Base-by-base conservation (phyloP, 2,888 invertebrate genomes). In the Dioctria rufipes region DNA sequence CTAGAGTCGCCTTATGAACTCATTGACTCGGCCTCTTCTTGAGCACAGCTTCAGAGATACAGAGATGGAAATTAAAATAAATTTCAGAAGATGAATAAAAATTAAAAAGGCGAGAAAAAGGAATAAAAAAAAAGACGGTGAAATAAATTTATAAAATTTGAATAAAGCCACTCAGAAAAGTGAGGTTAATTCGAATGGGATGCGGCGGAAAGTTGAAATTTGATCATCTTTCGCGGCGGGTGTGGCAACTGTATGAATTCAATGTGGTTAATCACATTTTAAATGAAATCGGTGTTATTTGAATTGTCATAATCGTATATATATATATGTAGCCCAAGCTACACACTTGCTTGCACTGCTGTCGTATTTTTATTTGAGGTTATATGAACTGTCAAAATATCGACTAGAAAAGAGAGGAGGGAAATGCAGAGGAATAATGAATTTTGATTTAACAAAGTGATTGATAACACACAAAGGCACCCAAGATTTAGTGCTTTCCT, bases 141-240 rank as follows among this genome's bases (percentile, higher is more conserved):
- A 66, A 46, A 66, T 66, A 66, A 66, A 66, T 66, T 66, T 66
- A 66, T 66, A 43, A 66, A 66, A 66, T 66, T 66, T 66, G 66
- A 66, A 66, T 66, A 66, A 66, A 66, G 46, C n/a, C 43, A 13
- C 66, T 61, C 61, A 39, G 25, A 25, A 25, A 25, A 66, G 42
- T 37, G 46, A 43, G 25, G 25, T 51, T 51, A 51, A 11, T 51
- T 51, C 51, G 51, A 51, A n/a, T 51, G 51, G 4, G 51, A 8
- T 51, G 51, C 51, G n/a, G 51, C 51, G 9, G 9, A 25, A 51
- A n/a, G 51, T 51, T n/a, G 51, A 11, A 11, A 51, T 51, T 51
- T 25, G 25, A 51, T 51, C 51, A n/a, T 51, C 51, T 8, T 51
- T 51, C 9, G 9, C 25, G 25, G 25, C 25, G 25, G 25, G 25